Base-by-base conservation (phyloP, 2,113 vertebrate species). In the Caranx ignobilis region DNA sequence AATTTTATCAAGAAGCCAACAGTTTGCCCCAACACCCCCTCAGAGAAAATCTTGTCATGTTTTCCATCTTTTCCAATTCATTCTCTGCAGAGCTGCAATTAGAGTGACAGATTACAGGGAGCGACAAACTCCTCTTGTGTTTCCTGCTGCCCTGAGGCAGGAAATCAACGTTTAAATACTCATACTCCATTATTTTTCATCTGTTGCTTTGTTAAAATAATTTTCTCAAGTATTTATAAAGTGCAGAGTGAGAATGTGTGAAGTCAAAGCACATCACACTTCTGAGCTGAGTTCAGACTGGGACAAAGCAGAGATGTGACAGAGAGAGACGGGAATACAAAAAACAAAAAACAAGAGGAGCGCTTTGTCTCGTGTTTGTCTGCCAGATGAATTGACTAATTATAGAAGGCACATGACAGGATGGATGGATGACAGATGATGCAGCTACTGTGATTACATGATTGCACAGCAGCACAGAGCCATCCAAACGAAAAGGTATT, bases 31-130 rank as follows among this genome's bases (percentile, higher is more conserved):
- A 43, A 26, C 34, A 60, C 3, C 6, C 59, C 71, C 77, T 45
- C 60, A 0, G 57, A 71, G 80, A 66, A 68, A 75, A 72, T 64
- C 69, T 67, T 43, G 63, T 75, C 37, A 9, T 56, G 66, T 68
- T 87, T 72, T 79, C 21, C 64, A 77, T 79, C 64, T 77, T 60
- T 77, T 74, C 31, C 31, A 43, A 57, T 74, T 61, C 35, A 7
- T 77, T 68, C 71, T 67, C 15, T 11, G 61, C 67, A 16, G 34
- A 56, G 60, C 59, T 68, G 64, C 65, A 70, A 85, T 56, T 56
- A 64, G 32, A 65, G 72, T 73, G 62, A 55, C 57, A 83, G 77
- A 85, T 79, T 47, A 60, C 35, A 71, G 4, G 6, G 16, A 50
- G 62, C 19, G 11, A 71, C 62, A 79, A 52, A 64, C 77, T 55